phyloP scores from a whole-genome alignment of 2,888 invertebrate species.

The Druceiella hillmani region DNA sequence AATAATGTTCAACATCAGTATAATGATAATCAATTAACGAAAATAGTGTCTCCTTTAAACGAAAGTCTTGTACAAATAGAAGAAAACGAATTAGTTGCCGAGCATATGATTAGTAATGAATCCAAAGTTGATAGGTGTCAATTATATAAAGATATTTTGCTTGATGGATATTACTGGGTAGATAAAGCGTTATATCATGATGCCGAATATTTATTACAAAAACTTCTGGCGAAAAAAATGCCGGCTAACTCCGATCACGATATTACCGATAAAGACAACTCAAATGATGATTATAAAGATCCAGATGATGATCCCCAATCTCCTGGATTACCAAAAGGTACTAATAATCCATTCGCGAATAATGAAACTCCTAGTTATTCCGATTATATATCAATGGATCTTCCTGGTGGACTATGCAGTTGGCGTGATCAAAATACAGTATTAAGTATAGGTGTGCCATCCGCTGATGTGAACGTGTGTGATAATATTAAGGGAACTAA shows the following conservation, averaged over 20 bases:
- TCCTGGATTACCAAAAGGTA: too few relatives aligned
- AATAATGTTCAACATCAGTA: too few relatives aligned
- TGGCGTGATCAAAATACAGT: slow-evolving; percentile 81
- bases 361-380: too few relatives aligned
- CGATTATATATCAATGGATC: slow-evolving; percentile 63
- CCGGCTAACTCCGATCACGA: slow-evolving; percentile 23
- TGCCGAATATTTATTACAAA: slow-evolving; percentile 59
- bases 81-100: too few relatives aligned
- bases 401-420: slow-evolving; percentile 75
- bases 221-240: slow-evolving; percentile 44
- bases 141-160: neutral
- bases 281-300: slow-evolving; percentile 45
- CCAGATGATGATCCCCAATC: slow-evolving; percentile 53
- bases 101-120: too few relatives aligned
- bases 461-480: slow-evolving; percentile 29
- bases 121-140: too few relatives aligned
- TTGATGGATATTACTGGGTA: slow-evolving; percentile 56
- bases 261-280: slow-evolving; percentile 28
- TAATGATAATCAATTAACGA: too few relatives aligned
- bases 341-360: too few relatives aligned
- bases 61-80: too few relatives aligned
- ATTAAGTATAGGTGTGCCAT: slow-evolving; percentile 54
- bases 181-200: slow-evolving; percentile 59
- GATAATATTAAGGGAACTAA: too few relatives aligned
- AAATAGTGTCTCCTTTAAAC: too few relatives aligned